Percentiles rank a stretch among this genome's conserved stretches.
These are phyloP conservation scores for Tachysurus vachellii DNA, from an alignment of 2,113 vertebrate genomes.

Conservation along the genomic window DNA sequence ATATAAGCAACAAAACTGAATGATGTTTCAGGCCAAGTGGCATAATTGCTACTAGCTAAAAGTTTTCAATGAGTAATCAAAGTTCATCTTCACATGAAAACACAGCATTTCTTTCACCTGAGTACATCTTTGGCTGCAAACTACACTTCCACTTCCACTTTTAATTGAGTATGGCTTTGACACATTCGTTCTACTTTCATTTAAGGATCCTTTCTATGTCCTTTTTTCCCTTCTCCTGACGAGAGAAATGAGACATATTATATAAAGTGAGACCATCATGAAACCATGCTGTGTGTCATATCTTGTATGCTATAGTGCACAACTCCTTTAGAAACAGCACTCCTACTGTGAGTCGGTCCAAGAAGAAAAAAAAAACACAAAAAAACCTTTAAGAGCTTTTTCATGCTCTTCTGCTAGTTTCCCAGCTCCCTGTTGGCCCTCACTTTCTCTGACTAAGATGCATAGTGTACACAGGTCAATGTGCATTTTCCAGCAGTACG, in stretches of 20 bases:
- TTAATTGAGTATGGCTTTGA: background rate
- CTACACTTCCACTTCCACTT: too few species aligned
- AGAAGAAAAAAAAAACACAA: background rate
- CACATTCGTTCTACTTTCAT: background rate
- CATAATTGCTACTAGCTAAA: background rate
- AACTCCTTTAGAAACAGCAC: conserved; percentile 8
- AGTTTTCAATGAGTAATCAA: background rate
- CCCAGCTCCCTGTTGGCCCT: background rate
- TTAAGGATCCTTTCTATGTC: background rate
- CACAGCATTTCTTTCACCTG: background rate
- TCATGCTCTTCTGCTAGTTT: conserved; percentile 16
- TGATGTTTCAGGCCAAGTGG: background rate
- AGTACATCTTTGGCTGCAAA: background rate
- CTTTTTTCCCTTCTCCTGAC: background rate
- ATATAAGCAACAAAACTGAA: background rate
- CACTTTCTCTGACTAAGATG: conserved; percentile 8
- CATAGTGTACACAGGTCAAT: background rate
- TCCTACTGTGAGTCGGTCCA: background rate
- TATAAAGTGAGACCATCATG: background rate
- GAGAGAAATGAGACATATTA: background rate
- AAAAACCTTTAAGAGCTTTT: conserved; percentile 28
- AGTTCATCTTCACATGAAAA: background rate
- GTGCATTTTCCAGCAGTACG: background rate
- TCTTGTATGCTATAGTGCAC: background rate
- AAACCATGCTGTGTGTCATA: background rate